Conservation (phyloP, 2,888 invertebrate species). For the Ennomos fuscantarius region DNA sequence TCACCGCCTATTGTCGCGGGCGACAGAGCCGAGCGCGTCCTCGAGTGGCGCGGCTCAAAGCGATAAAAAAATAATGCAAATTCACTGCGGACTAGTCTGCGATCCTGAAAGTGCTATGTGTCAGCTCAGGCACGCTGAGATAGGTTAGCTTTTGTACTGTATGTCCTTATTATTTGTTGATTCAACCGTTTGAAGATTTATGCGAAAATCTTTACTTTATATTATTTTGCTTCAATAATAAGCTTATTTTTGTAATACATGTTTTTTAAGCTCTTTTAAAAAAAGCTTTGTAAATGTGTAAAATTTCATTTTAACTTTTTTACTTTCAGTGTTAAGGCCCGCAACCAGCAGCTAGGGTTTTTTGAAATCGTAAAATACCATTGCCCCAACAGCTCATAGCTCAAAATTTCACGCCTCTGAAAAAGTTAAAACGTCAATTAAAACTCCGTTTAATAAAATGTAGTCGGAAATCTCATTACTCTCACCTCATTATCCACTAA, state of each 20-base stretch:
- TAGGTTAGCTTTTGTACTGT: constrained; percentile 19
- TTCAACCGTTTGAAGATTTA: not conserved
- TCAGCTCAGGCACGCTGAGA: constrained; percentile 3
- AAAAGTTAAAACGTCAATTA: constrained; percentile 12
- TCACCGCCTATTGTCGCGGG: constrained; percentile 65
- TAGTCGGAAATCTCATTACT: constrained; percentile 40
- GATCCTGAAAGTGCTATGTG: constrained; percentile 27
- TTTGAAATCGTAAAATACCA: too few species aligned
- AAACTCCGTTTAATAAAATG: constrained; percentile 29
- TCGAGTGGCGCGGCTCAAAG: constrained; percentile 69
- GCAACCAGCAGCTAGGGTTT: too few species aligned
- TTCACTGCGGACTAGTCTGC: constrained; percentile 57
- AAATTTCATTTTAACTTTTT: too few species aligned
- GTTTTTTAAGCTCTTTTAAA: too few species aligned
- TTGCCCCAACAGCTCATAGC: not conserved
- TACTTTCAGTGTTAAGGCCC: too few species aligned
- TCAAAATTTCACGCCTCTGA: constrained; percentile 2
- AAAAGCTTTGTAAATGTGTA: too few species aligned
- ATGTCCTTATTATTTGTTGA: not conserved
- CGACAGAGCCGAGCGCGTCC: constrained; percentile 62
- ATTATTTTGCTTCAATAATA: not conserved
- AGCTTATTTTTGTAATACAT: too few species aligned
- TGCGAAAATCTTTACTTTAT: not conserved
- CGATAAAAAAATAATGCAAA: constrained; percentile 81
- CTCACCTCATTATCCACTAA: constrained; percentile 41